Conservation (phyloP, 2,113 vertebrate species). For the Morone chrysops region DNA sequence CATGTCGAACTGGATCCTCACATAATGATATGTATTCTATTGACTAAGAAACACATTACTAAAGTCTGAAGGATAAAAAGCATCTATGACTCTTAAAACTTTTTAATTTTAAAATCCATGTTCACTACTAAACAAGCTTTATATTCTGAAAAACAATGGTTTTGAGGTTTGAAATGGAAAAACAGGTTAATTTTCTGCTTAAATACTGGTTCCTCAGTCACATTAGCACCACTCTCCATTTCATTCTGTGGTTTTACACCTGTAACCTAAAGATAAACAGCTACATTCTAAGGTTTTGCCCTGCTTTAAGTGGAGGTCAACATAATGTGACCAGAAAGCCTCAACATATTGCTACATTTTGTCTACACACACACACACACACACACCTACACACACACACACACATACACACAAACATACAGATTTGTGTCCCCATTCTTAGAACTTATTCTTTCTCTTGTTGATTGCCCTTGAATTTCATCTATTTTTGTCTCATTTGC, state of each 20-base stretch:
- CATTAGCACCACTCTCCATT: neutral
- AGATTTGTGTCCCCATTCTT: neutral
- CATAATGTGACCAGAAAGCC: neutral
- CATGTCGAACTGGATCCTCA: neutral
- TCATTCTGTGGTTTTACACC: conserved; percentile 1
- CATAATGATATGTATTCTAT: neutral
- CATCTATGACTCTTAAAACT: conserved; percentile 3
- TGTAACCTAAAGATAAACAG: neutral
- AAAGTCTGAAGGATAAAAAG: neutral
- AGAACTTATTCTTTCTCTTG: neutral
- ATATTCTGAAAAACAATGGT: neutral
- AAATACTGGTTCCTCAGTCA: neutral
- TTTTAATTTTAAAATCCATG: neutral
- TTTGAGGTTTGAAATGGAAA: neutral
- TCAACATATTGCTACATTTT: neutral
- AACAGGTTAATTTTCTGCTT: neutral
- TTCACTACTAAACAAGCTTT: neutral
- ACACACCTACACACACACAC: neutral
- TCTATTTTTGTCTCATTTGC: conserved; percentile 21
- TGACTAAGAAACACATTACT: neutral
- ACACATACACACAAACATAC: neutral
- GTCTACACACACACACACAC: neutral
- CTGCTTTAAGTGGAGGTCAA: neutral
- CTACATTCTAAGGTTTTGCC: neutral
- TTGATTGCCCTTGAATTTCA: conserved; percentile 25